Base-by-base conservation (phyloP, 1,140 invertebrate genomes). In the Cyclargus thomasi region DNA sequence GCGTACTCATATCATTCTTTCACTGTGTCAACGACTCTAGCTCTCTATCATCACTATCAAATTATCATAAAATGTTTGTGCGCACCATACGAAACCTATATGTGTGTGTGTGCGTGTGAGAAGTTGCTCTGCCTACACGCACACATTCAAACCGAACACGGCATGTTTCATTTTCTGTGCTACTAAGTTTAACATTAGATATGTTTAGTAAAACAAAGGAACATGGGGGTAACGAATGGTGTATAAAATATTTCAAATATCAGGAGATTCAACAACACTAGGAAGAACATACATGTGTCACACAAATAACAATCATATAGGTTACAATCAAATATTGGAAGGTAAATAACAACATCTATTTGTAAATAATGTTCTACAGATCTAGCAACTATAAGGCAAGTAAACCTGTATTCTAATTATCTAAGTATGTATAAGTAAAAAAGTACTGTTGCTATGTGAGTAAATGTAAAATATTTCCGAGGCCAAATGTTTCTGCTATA, bases 361-460 rank as follows among this genome's bases (percentile, higher is more conserved):
- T 69, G 36, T 65, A 69, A 62, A 69, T 62, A 47, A 47, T 67
- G 63, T 65, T 53, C 65, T 73, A 70, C 17, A 55, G 23, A 17
- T 70, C 70, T 76, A 74, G 70, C 65, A 74, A 57, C 67, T 67
- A 70, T 75, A 79, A 79, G 77, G 77, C 77, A 79, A 77, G 75
- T 79, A 64, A 39, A 80, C 77, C 74, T 82, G 78, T 80, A 66
- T 66, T 20, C 55, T 59, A 59, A 20, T 7, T 59, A 59, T 59
- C 18, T 59, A 59, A 18, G 20, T 59, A 18, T 2, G 11, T 2
- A 18, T 59, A 18, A 59, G 55, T 22, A 59, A 8, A n/a, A 11
- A 20, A 59, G 55, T 47, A 7, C 14, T 11, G 39, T 47, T 47
- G 2, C 10, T 14, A 47, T 47, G 3, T 47, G 39, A 8, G 39